Evolutionary conservation across 2,888 invertebrate genomes (phyloP).

Genomic region (Entomobrya multifasciata): DNA sequence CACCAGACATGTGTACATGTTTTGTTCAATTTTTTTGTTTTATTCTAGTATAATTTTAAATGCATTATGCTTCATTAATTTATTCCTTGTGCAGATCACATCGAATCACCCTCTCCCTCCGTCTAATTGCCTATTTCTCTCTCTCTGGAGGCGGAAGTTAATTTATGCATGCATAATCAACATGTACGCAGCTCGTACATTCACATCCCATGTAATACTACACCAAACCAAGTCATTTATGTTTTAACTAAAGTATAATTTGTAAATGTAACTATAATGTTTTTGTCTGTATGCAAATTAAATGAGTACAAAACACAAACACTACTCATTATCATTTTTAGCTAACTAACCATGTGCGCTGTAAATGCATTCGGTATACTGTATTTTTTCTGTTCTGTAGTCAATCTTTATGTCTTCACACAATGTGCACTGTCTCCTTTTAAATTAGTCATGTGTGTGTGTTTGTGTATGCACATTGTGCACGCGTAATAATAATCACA

Average conservation of each 20-base stretch:
- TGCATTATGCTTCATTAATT: conserved; percentile 57
- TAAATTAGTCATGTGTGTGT: conserved; percentile 25
- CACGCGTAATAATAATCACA: conserved; percentile 7
- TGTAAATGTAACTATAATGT: too few relatives aligned
- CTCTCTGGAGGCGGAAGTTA: conserved; percentile 70
- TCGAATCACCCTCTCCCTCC: neutral
- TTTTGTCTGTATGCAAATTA: conserved; percentile 23
- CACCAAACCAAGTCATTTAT: neutral
- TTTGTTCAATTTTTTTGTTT: neutral
- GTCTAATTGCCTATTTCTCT: neutral
- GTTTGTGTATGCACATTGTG: neutral
- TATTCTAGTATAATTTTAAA: conserved; percentile 1
- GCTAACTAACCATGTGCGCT: conserved; percentile 39
- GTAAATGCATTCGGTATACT: neutral
- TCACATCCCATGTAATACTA: conserved; percentile 2
- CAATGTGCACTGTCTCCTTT: conserved; percentile 15
- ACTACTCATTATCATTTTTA: conserved; percentile 23
- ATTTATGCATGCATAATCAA: conserved; percentile 63
- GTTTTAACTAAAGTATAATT: too few relatives aligned
- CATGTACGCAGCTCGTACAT: conserved; percentile 24
- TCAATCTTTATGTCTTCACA: neutral
- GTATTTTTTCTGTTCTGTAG: too few relatives aligned
- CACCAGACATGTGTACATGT: neutral
- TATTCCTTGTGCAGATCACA: conserved; percentile 23
- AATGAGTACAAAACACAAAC: conserved; percentile 37